phyloP scores from a whole-genome alignment of 2,797 vertebrate species.

The Meda fulgida region DNA sequence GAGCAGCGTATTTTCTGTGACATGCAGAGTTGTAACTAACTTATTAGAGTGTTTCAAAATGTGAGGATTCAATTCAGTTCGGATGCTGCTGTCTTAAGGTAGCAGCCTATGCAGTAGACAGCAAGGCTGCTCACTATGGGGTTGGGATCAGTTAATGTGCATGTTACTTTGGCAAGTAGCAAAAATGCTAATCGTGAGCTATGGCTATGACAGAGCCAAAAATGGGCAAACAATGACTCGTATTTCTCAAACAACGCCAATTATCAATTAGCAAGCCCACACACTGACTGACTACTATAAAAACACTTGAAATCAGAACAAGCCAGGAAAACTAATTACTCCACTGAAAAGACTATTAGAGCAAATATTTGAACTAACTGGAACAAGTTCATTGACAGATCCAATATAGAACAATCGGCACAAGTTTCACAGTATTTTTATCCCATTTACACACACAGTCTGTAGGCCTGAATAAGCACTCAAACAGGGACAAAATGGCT shows the following conservation, averaged over 20 bases:
- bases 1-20: not conserved
- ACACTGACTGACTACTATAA: not conserved
- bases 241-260: not conserved
- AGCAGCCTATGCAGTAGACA: not conserved
- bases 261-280: conserved; percentile 6
- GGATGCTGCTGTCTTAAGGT: not conserved
- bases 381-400: not conserved
- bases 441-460: not conserved
- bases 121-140: not conserved
- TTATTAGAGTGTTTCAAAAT: not conserved
- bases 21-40: not conserved
- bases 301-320: not conserved
- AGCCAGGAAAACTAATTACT: conserved; percentile 1
- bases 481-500: conserved; percentile 31
- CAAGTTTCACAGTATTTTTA: not conserved
- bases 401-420: not conserved
- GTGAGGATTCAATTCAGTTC: not conserved
- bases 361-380: not conserved
- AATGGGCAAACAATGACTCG: not conserved
- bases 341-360: not conserved
- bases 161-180: not conserved
- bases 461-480: conserved; percentile 2
- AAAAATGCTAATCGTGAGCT: not conserved
- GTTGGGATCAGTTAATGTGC: not conserved
- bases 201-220: not conserved